Evolutionary conservation across 2,113 vertebrate species (phyloP).

Genomic region (Cichladusa arquata): DNA sequence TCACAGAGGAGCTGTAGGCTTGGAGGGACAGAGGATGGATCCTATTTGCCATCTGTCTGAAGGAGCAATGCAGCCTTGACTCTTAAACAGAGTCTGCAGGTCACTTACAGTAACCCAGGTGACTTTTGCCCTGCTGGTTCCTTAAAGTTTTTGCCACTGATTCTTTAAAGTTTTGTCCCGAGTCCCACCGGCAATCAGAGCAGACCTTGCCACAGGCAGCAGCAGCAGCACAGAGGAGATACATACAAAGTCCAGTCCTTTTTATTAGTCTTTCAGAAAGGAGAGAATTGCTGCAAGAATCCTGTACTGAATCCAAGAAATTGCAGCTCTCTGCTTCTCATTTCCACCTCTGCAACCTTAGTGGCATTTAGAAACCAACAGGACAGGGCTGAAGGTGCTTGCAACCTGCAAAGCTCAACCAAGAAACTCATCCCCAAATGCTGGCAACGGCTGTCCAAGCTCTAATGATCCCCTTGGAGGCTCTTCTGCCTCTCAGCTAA

Average conservation of each 20-base stretch:
- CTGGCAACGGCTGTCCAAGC: not conserved
- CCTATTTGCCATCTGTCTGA: not conserved
- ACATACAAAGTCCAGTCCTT: not conserved
- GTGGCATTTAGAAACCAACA: not conserved
- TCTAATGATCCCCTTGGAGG: constrained; percentile 33
- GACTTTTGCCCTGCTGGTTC: not conserved
- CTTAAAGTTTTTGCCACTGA: not conserved
- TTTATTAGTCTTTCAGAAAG: not conserved
- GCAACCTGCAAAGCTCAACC: not conserved
- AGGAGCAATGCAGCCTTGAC: not conserved
- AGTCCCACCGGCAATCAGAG: not conserved
- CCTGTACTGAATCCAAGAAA: not conserved
- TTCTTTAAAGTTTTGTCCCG: not conserved
- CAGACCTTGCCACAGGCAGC: not conserved
- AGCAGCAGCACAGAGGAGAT: not conserved
- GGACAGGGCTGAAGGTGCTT: not conserved
- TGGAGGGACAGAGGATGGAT: not conserved
- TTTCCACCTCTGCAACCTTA: not conserved
- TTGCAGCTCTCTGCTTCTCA: not conserved
- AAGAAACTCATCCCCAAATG: constrained; percentile 7
- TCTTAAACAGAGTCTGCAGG: not conserved
- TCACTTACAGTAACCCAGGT: accelerated
- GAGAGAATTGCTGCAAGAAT: not conserved
- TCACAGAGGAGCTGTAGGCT: not conserved
- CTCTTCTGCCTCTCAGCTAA: constrained; percentile 39